phyloP scores from a whole-genome alignment of 2,888 invertebrate species.

The Synanthedon vespiformis region DNA sequence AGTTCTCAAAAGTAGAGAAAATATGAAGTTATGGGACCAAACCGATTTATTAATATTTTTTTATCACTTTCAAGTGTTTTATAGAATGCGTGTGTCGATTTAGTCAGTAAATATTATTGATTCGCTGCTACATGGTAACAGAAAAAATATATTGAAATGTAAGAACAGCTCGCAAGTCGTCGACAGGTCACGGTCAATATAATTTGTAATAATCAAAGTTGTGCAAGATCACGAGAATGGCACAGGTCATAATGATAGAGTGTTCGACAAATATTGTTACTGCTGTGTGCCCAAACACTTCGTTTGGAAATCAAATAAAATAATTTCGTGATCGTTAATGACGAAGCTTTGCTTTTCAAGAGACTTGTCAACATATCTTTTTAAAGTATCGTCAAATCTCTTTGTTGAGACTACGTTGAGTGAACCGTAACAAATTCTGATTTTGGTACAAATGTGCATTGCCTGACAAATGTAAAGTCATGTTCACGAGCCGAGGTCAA shows the following conservation, averaged over 20 bases:
- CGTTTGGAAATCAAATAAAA: slow-evolving; percentile 12
- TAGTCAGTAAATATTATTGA: too few species aligned
- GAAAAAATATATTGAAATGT: too few species aligned
- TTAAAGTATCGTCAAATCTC: slow-evolving; percentile 13
- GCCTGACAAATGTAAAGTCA: slow-evolving; percentile 5
- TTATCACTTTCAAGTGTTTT: too few species aligned
- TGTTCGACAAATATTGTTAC: slow-evolving; percentile 41
- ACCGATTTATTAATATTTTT: too few species aligned
- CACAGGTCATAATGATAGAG: slow-evolving; percentile 16
- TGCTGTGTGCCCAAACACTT: slow-evolving; percentile 28
- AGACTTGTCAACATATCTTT: slow-evolving; percentile 6
- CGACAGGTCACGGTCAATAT: slow-evolving; percentile 7
- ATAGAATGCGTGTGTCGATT: too few species aligned
- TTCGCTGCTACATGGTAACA: too few species aligned
- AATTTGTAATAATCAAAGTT: slow-evolving; percentile 9
- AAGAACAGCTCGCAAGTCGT: neutral
- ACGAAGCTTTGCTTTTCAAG: neutral
- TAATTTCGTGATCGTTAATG: slow-evolving; percentile 21
- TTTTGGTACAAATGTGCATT: slow-evolving; percentile 1
- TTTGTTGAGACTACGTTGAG: slow-evolving; percentile 18
- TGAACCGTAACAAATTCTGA: slow-evolving; percentile 17
- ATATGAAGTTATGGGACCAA: too few species aligned
- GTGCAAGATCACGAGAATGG: slow-evolving; percentile 14
- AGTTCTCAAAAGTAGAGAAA: too few species aligned
- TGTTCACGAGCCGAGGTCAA: slow-evolving; percentile 14